phyloP scores from a whole-genome alignment of 2,888 invertebrate genomes.

The Acronicta alni region DNA sequence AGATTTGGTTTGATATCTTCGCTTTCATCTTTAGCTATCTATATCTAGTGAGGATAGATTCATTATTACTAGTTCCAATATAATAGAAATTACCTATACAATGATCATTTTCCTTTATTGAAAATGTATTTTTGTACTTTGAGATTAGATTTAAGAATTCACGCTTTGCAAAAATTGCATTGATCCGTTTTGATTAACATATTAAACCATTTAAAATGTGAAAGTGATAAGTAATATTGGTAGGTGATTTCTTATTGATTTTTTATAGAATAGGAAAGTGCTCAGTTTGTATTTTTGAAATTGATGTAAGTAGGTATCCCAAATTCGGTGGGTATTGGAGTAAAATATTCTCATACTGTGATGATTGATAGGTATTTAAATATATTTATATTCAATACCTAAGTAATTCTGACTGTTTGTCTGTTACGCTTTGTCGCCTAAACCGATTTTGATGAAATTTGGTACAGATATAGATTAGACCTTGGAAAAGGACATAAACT shows the following conservation, averaged over 20 bases:
- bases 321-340: too few relatives aligned
- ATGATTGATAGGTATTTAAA: not conserved
- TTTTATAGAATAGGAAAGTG: not conserved
- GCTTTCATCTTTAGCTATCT: conserved; percentile 14
- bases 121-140: conserved; percentile 1
- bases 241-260: not conserved
- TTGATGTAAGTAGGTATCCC: too few relatives aligned
- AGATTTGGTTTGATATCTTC: conserved; percentile 22
- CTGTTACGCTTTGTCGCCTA: too few relatives aligned
- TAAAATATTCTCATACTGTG: not conserved
- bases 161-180: conserved; percentile 3
- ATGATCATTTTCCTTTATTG: conserved; percentile 7
- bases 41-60: not conserved
- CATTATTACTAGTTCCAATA: not conserved
- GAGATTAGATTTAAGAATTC: not conserved
- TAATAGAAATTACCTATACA: conserved; percentile 6
- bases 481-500: too few relatives aligned
- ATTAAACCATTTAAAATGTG: conserved; percentile 2
- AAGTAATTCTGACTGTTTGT: too few relatives aligned
- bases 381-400: not conserved
- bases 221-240: not conserved
- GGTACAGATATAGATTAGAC: too few relatives aligned
- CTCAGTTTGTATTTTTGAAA: too few relatives aligned
- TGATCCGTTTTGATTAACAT: conserved; percentile 1
- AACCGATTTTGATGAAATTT: too few relatives aligned